Base-by-base conservation (phyloP, 2,113 vertebrate genomes). In the Urocynchramus pylzowi region DNA sequence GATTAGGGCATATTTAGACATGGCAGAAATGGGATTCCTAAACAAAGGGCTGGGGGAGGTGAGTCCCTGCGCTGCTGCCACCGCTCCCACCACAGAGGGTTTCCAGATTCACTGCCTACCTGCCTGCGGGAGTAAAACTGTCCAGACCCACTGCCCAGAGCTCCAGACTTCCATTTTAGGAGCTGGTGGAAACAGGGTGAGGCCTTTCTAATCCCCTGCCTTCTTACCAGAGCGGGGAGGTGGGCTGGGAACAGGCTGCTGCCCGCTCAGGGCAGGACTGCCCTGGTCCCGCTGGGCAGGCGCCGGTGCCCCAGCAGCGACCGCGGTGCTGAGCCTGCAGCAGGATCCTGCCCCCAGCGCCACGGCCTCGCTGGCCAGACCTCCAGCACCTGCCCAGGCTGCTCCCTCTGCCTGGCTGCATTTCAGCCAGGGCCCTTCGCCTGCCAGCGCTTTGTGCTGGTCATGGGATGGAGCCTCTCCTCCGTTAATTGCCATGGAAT, bases 161-260 rank as follows among this genome's bases (percentile, higher is more conserved):
- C 81, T 85, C 57, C 5, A 27, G 0, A 70, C 88, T 97, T 97
- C 97, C 94, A 95, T 95, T 97, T 97, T 96, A 97, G 97, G 96
- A 91, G 92, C 54, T 61, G 68, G 8, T 69, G 45, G 81, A 73
- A 91, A 11, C 37, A 16, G 80, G 60, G 44, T 78, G 30, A 71
- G 68, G 87, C 50, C 28, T 64, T 91, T 28, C 71, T 49, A 78
- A 76, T 77, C 65, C 63, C 42, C 41, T 1, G 13, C 53, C 56
- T 44, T 78, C 81, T 19, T 11, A 13, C 50, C 4, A 2, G 57
- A 21, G 60, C 0, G 0, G 56, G 37, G 21, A 57, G 84, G 56
- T 35, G 52, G 80, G 44, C 64, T 63, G 47, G 39, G 57, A 61
- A 1, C 7, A 6, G 31, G 33, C 39, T 10, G 50, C 63, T 71